Percentiles rank a stretch among this genome's conserved stretches.
Conservation (phyloP, 2,113 vertebrate species). For the Motacilla alba region DNA sequence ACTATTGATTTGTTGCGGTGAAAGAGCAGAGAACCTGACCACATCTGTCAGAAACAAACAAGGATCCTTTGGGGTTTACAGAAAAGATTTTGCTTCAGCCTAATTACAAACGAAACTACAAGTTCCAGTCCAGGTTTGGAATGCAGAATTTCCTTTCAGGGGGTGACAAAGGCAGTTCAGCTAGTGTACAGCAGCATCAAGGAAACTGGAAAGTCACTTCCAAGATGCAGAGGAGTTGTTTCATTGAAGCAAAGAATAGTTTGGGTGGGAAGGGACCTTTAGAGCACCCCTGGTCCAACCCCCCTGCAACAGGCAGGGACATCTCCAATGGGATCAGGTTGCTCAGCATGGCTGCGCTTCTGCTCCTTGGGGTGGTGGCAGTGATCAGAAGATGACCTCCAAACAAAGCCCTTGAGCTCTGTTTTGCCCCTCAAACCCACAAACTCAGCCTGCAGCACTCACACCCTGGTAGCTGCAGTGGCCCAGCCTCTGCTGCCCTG, state of each 20-base stretch:
- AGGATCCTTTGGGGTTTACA: not conserved
- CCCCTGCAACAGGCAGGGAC: not conserved
- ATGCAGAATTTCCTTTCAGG: not conserved
- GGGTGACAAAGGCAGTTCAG: not conserved
- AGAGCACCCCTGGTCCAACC: not conserved
- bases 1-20: not conserved
- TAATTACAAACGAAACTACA: not conserved
- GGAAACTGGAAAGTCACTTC: not conserved
- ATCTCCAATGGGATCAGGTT: not conserved
- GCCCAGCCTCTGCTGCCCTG: not conserved
- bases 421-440: not conserved
- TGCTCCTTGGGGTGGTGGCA: not conserved
- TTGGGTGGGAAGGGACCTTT: not conserved
- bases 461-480: rapidly evolving
- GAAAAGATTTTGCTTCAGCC: not conserved
- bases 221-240: not conserved
- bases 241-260: not conserved
- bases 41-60: not conserved
- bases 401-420: not conserved
- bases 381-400: not conserved
- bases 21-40: not conserved
- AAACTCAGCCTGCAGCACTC: not conserved
- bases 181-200: rapidly evolving
- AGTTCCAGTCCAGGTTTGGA: not conserved
- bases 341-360: not conserved